These are phyloP conservation scores for Tyrannus savana DNA, from an alignment of 2,113 vertebrate genomes.

Conservation along the genomic window DNA sequence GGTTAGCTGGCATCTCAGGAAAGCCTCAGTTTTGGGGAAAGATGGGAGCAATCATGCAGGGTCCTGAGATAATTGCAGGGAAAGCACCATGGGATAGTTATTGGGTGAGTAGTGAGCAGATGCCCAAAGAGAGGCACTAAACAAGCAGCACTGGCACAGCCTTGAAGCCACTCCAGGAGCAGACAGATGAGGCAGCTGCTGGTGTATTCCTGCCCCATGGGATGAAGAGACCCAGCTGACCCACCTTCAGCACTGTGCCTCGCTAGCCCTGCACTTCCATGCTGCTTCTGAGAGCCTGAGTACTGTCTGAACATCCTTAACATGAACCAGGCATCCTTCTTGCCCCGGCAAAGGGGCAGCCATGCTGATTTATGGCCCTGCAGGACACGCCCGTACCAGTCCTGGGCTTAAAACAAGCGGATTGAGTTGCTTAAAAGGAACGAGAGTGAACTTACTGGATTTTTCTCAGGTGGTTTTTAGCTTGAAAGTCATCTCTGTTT, in stretches of 20 bases:
- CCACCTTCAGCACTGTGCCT: not conserved
- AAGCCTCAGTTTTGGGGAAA: not conserved
- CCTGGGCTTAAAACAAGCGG: not conserved
- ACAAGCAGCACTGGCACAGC: not conserved
- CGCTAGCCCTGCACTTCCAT: not conserved
- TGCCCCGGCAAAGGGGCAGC: not conserved
- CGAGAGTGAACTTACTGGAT: not conserved
- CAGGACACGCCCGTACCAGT: not conserved
- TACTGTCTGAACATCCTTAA: not conserved
- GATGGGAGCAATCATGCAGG: not conserved
- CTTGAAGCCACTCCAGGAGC: not conserved
- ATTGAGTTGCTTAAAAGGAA: not conserved
- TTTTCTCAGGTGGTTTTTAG: not conserved
- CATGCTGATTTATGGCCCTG: not conserved
- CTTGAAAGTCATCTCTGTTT: not conserved
- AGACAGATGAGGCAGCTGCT: not conserved
- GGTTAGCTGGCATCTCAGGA: not conserved
- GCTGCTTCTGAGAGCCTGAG: not conserved
- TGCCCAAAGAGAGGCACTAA: not conserved
- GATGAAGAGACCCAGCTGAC: not conserved
- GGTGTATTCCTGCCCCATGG: not conserved
- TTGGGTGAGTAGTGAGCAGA: not conserved
- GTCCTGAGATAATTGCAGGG: not conserved
- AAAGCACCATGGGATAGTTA: not conserved
- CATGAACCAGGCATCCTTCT: not conserved